Base-by-base conservation (phyloP, 2,797 vertebrate genomes). In the Onychomys arenicola region DNA sequence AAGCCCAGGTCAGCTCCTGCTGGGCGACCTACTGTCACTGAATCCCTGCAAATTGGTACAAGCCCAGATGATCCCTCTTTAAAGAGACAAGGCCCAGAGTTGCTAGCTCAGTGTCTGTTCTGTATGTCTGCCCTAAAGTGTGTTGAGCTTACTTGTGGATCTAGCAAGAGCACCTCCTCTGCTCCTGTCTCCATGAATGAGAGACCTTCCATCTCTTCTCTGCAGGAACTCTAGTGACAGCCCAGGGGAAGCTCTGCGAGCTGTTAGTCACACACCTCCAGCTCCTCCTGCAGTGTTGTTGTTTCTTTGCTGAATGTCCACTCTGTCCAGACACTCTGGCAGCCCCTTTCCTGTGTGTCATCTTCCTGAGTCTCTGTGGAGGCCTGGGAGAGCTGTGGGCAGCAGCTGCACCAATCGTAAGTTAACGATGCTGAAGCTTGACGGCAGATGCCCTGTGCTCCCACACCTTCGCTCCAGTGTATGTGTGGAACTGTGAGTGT, bases 201-300 rank as follows among this genome's bases (percentile, higher is more conserved):
- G 40, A 92, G 67, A 5, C 17, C 78, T 88, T 92, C 78, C 55
- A 10, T 76, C 52, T 82, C 78, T 52, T 76, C 29, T 34, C 76
- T 90, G 11, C 27, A 90, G 59, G 63, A 80, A 73, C 46, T 11
- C 83, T 40, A 65, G 16, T 85, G 89, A n/a, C 49, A 61, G 23
- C 49, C 90, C 46, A n/a, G 16, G 14, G 23, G 65, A 52, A 71
- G 71, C 13, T 86, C 46, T 40, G 8, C 34, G 67, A 82, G 61
- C 57, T 71, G 32, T 17, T n/a, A 4, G 29, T 9, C 40, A 6
- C 5, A 6, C 55, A 49, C 11, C 49, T 34, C 59, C 29, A 19
- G 8, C 37, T 32, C 57, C 46, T 81, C 77, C 80, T 43, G 29
- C 78, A 78, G 43, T 88, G 69, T 23, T 23, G 25, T 63, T 63